Conservation (phyloP, 2,797 vertebrate species). For the Takifugu rubripes region DNA sequence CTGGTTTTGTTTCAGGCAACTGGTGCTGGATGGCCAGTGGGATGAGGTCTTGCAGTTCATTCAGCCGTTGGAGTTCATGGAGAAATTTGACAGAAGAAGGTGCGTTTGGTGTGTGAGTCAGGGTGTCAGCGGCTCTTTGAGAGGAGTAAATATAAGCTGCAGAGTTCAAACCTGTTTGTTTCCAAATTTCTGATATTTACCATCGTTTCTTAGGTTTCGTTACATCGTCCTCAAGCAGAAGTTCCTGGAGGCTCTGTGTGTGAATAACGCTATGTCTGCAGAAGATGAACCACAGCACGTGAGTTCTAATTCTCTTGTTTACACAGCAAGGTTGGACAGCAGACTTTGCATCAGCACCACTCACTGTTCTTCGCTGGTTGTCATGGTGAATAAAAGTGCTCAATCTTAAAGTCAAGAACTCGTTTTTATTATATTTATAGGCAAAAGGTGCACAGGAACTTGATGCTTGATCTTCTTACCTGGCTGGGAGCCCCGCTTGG, state of each 20-base stretch:
- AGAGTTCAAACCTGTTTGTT: background rate
- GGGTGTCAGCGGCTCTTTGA: background rate
- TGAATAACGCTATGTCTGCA: conserved; percentile 98
- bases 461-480: too few species aligned
- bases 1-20: conserved; percentile 77
- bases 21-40: conserved; percentile 98
- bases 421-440: too few species aligned
- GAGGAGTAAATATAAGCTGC: background rate
- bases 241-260: conserved; percentile 96
- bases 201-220: conserved; percentile 80
- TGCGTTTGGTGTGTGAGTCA: conserved; percentile 40
- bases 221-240: conserved; percentile 98
- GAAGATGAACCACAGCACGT: conserved; percentile 97
- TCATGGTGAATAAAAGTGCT: conserved; percentile 15
- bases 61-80: conserved; percentile 97
- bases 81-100: conserved; percentile 98
- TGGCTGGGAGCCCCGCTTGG: too few species aligned
- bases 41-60: conserved; percentile 99
- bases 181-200: background rate
- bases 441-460: too few species aligned
- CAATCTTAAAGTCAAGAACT: conserved; percentile 8
- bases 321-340: background rate
- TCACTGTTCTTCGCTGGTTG: conserved; percentile 13
- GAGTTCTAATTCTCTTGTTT: conserved; percentile 58
- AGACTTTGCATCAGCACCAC: conserved; percentile 6